Conservation (phyloP, 1,140 invertebrate genomes). For the Sipha flava region DNA sequence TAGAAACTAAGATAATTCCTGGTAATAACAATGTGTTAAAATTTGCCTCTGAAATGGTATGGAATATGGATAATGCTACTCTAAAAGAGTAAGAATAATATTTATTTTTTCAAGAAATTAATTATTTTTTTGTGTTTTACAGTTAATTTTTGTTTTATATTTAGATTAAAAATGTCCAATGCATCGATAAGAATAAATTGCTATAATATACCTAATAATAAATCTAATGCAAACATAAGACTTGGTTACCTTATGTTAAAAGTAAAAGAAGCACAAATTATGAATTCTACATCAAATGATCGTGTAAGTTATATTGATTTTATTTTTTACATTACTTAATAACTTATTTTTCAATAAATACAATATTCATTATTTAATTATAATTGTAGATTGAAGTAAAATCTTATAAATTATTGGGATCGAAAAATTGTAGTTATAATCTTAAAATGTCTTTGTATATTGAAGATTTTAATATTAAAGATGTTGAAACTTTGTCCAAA, state of each 20-base stretch:
- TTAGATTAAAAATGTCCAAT: slow-evolving; percentile 2
- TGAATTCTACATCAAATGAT: background rate
- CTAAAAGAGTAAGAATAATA: slow-evolving; percentile 25
- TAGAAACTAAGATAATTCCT: background rate
- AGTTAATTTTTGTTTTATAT: background rate
- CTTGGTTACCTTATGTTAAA: slow-evolving; percentile 15
- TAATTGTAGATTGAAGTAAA: too few relatives aligned
- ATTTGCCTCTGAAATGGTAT: background rate
- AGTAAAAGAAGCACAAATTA: slow-evolving; percentile 12
- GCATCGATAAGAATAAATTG: background rate
- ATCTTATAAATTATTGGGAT: too few relatives aligned
- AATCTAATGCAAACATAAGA: background rate
- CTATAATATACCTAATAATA: background rate
- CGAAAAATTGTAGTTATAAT: too few relatives aligned
- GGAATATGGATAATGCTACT: background rate
- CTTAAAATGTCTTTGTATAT: too few relatives aligned
- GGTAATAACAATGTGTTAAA: slow-evolving; percentile 3
- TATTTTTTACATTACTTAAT: too few relatives aligned
- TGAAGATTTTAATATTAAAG: too few relatives aligned
- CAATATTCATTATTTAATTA: too few relatives aligned
- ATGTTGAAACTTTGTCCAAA: too few relatives aligned
- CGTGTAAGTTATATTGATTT: background rate
- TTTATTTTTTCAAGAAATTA: too few relatives aligned
- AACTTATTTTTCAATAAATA: too few relatives aligned
- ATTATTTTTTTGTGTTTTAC: background rate